Evolutionary conservation across 2,888 invertebrate species (phyloP).

Genomic region (Psococerastis gibbosa): DNA sequence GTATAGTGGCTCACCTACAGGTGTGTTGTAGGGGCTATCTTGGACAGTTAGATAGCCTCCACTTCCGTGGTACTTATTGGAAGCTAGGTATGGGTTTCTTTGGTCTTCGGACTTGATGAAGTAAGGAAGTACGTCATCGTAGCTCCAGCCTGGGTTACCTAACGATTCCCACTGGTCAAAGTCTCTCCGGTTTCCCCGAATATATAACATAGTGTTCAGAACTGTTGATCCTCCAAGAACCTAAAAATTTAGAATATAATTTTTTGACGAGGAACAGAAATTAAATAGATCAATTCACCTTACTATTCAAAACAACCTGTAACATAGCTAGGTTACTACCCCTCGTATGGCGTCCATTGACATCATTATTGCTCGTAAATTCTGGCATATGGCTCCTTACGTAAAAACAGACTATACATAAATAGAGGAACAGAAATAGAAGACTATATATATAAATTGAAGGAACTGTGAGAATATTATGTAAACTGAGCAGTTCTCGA

Average conservation of each 20-base stretch:
- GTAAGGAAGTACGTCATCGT: constrained; percentile 58
- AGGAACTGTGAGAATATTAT: too few species aligned
- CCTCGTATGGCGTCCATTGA: too few species aligned
- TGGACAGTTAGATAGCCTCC: constrained; percentile 61
- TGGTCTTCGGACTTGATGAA: constrained; percentile 79
- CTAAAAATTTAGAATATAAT: constrained; percentile 16
- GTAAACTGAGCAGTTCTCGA: too few species aligned
- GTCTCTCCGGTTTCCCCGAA: constrained; percentile 70
- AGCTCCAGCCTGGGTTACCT: constrained; percentile 80
- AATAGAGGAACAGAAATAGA: too few species aligned
- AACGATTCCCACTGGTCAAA: constrained; percentile 71
- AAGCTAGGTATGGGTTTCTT: constrained; percentile 69
- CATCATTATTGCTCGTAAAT: too few species aligned
- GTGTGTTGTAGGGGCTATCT: constrained; percentile 61
- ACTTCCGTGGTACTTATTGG: constrained; percentile 48
- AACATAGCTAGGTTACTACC: too few species aligned
- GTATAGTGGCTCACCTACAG: constrained; percentile 43
- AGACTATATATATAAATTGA: too few species aligned
- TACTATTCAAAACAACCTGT: neutral
- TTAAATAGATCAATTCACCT: neutral
- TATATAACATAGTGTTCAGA: constrained; percentile 79
- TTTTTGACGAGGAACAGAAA: too few species aligned
- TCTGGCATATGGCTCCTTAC: too few species aligned
- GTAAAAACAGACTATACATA: too few species aligned
- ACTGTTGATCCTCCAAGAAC: constrained; percentile 74